phyloP scores from a whole-genome alignment of 1,140 invertebrate genomes.

The Drosophila grimshawi region DNA sequence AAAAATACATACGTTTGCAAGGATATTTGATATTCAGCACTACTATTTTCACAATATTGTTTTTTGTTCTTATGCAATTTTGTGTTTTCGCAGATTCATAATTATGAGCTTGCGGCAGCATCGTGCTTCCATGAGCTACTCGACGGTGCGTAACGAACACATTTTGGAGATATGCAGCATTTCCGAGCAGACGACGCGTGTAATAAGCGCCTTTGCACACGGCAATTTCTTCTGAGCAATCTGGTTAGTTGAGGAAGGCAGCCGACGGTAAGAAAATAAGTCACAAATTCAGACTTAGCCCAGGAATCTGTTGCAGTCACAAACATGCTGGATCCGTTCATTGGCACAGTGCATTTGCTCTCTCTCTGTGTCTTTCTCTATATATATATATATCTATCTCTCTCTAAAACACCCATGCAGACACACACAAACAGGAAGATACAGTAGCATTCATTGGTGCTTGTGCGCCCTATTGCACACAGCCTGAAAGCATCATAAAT shows the following conservation, averaged over 20 bases:
- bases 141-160: conserved; percentile 54
- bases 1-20: too few relatives aligned
- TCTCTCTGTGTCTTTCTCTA: conserved; percentile 3
- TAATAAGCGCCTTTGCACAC: conserved; percentile 70
- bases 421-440: not conserved
- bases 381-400: not conserved
- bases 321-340: conserved; percentile 12
- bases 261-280: conserved; percentile 13
- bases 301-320: not conserved
- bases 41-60: not conserved
- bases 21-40: too few relatives aligned
- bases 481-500: conserved; percentile 13
- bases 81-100: conserved; percentile 56
- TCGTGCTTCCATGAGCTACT: conserved; percentile 68
- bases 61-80: not conserved
- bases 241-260: not conserved
- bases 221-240: conserved; percentile 57
- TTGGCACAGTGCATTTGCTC: not conserved
- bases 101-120: conserved; percentile 63
- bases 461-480: conserved; percentile 19
- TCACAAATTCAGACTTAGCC: not conserved
- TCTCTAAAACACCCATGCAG: not conserved
- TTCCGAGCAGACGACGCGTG: conserved; percentile 58
- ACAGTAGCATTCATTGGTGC: conserved; percentile 4
- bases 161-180: conserved; percentile 77